These are phyloP conservation scores for Butastur rufipennis DNA, from an alignment of 2,113 vertebrate genomes.

Conservation along the genomic window DNA sequence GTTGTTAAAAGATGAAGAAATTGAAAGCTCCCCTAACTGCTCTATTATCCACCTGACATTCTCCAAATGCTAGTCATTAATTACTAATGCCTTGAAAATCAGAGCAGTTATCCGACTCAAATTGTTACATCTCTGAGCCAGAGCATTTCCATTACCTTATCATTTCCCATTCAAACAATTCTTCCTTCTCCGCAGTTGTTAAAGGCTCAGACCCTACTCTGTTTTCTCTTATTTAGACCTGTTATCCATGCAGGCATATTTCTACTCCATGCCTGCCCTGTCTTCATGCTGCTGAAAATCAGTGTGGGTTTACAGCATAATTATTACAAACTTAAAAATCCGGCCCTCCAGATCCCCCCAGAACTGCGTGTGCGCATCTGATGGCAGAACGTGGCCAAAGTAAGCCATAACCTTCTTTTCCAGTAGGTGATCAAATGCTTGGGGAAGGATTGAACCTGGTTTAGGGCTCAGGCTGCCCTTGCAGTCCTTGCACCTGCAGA, in stretches of 20 bases:
- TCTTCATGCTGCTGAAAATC: background rate
- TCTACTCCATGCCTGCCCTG: background rate
- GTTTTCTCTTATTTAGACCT: background rate
- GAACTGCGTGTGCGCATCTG: background rate
- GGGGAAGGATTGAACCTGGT: background rate
- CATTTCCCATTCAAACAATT: background rate
- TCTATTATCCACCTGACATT: conserved; percentile 32
- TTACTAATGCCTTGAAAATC: conserved; percentile 37
- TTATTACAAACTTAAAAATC: background rate
- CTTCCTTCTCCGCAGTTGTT: background rate
- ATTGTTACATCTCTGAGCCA: background rate
- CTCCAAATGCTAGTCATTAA: conserved; percentile 29
- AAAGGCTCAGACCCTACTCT: background rate
- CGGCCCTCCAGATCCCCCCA: background rate
- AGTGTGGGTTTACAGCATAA: background rate
- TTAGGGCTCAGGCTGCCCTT: background rate
- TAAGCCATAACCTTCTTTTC: background rate
- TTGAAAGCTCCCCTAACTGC: conserved; percentile 32
- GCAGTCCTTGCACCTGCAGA: background rate
- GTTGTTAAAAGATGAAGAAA: conserved; percentile 34
- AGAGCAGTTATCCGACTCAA: background rate
- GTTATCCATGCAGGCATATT: background rate
- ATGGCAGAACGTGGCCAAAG: background rate
- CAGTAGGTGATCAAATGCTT: background rate
- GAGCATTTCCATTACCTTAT: background rate